phyloP scores from a whole-genome alignment of 2,888 invertebrate genomes.

The Drosophila algonquin region DNA sequence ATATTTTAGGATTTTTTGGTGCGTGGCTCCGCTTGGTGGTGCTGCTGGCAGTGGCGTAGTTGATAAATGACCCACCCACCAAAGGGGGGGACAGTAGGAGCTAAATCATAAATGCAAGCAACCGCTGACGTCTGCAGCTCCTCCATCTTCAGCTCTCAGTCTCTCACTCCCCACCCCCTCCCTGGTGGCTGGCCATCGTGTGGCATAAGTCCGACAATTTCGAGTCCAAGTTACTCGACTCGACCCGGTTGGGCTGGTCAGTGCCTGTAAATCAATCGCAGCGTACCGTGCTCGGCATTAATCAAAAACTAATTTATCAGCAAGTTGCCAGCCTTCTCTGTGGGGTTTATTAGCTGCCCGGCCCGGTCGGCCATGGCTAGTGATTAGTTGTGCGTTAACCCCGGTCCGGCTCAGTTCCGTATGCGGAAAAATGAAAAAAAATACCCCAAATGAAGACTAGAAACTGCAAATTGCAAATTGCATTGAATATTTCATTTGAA shows the following conservation, averaged over 20 bases:
- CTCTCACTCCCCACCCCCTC: conserved; percentile 12
- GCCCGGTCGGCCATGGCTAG: conserved; percentile 34
- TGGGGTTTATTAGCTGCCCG: conserved; percentile 41
- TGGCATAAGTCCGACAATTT: conserved; percentile 53
- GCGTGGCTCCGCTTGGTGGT: conserved; percentile 11
- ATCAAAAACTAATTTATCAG: conserved; percentile 76
- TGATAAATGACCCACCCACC: conserved; percentile 50
- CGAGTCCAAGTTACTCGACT: conserved; percentile 7
- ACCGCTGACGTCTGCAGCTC: conserved; percentile 54
- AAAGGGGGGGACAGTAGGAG: conserved; percentile 21
- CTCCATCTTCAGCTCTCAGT: conserved; percentile 4
- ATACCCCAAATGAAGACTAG: conserved; percentile 18
- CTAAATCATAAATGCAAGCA: conserved; percentile 49
- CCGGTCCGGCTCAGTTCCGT: conserved; percentile 42
- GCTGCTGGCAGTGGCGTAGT: conserved; percentile 31
- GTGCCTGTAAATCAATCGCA: conserved; percentile 62
- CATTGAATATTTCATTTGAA: conserved; percentile 66
- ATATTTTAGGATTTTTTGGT: conserved; percentile 31
- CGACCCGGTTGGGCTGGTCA: conserved; percentile 14
- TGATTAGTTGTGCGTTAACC: conserved; percentile 78
- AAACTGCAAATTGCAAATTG: conserved; percentile 61
- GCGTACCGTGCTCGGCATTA: conserved; percentile 57
- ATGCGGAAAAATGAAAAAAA: neutral
- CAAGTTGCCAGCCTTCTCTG: conserved; percentile 31
- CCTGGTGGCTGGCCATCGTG: conserved; percentile 34